These are phyloP conservation scores for Ligdia adustata DNA, from an alignment of 2,888 invertebrate species.

Conservation along the genomic window DNA sequence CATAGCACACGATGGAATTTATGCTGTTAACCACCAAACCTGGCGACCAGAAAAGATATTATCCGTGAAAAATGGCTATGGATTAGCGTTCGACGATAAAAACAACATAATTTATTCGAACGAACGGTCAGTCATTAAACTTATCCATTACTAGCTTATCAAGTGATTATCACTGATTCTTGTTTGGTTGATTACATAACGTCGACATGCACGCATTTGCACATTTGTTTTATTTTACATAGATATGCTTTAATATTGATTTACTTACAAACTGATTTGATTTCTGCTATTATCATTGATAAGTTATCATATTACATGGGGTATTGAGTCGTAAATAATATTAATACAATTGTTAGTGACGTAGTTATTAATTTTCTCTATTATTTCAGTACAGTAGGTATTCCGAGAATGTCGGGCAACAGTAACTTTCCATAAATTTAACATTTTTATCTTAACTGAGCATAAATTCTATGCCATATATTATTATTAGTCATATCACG, in stretches of 20 bases:
- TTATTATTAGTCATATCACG: constrained; percentile 11
- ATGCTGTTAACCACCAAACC: constrained; percentile 45
- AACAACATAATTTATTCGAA: constrained; percentile 62
- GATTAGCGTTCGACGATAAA: constrained; percentile 59
- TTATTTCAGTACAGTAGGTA: too few relatives aligned
- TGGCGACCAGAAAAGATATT: constrained; percentile 45
- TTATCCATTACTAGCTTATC: constrained; percentile 37
- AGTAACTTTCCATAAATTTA: too few relatives aligned
- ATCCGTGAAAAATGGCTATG: constrained; percentile 52
- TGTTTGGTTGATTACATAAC: too few relatives aligned
- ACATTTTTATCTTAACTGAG: constrained; percentile 1
- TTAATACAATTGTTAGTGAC: too few relatives aligned
- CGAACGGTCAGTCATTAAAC: constrained; percentile 55
- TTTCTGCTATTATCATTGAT: too few relatives aligned
- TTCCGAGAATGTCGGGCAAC: too few relatives aligned
- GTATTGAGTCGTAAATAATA: too few relatives aligned
- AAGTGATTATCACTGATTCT: constrained; percentile 4
- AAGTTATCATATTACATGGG: too few relatives aligned
- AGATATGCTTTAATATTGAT: too few relatives aligned
- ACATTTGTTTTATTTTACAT: constrained; percentile 1
- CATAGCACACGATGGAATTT: constrained; percentile 59
- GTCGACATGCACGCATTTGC: too few relatives aligned
- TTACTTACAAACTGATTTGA: constrained; percentile 4
- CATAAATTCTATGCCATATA: constrained; percentile 17
- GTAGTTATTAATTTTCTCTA: too few relatives aligned